Conservation (phyloP, 37 sponge, comb jelly and placozoan species). For the Oopsacas minuta region DNA sequence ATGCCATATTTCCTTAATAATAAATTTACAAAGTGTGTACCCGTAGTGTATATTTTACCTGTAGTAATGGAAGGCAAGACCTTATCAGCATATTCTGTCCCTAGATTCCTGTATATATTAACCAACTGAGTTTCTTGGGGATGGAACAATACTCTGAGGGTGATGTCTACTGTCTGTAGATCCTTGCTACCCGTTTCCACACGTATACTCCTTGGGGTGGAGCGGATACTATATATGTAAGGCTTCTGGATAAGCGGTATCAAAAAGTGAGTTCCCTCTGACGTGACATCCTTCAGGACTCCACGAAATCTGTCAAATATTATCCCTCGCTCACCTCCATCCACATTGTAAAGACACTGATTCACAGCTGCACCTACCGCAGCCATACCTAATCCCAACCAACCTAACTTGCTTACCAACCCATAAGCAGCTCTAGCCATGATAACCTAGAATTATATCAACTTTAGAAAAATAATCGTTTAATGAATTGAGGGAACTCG, state of each 20-base stretch:
- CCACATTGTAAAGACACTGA: conserved; percentile 72
- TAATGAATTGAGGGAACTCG: no score
- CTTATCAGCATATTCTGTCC: conserved; percentile 70
- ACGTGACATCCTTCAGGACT: conserved; percentile 50
- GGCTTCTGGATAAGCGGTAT: conserved; percentile 81
- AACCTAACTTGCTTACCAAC: conserved; percentile 37
- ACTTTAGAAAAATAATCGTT: no score
- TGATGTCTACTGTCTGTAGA: conserved; percentile 89
- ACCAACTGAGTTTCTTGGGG: conserved; percentile 57
- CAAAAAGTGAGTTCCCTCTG: conserved; percentile 91
- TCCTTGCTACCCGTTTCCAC: conserved; percentile 91
- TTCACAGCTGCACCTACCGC: conserved; percentile 63
- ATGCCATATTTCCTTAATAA: no score
- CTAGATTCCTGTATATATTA: conserved; percentile 70
- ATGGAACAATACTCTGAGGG: conserved; percentile 81
- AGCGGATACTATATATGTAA: conserved; percentile 68
- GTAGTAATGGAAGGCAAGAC: conserved; percentile 86
- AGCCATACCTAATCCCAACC: conserved; percentile 60
- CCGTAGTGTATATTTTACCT: no score
- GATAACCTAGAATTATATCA: no score
- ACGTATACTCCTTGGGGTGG: conserved; percentile 74
- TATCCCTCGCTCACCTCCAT: conserved; percentile 85
- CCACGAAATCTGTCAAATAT: conserved; percentile 81
- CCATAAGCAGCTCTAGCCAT: conserved; percentile 30
- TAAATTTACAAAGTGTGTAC: no score